Base-by-base conservation (phyloP, 2,113 vertebrate species). In the Neodon shergylaensis region DNA sequence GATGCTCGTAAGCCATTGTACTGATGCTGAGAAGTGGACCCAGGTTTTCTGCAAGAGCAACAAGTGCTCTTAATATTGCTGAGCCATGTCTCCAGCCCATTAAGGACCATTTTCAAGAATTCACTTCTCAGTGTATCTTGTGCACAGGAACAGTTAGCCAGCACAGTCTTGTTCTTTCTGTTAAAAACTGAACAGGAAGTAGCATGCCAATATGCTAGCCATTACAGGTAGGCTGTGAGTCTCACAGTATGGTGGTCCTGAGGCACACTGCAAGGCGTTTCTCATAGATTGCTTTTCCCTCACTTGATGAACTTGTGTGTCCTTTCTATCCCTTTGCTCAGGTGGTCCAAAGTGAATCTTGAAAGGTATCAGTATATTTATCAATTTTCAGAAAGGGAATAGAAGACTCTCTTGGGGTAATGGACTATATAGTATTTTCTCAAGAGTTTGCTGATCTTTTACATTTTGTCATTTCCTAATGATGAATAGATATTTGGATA, bases 401-500 rank as follows among this genome's bases (percentile, higher is more conserved):
- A 42, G 61, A 63, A 39, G n/a, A 68, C 4, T 84, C 0, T 93
- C n/a, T 94, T 93, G 42, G 33, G 76, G 61, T 92, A 65, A 42
- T 42, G 22, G 14, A 5, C 47, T 90, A 2, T 90, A 2, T 49
- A 72, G 26, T 72, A 36, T 94, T 94, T 77, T 91, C 17, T 95
- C 85, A 92, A 88, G 28, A 92, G 93, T 85, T 84, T 90, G 70
- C 88, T 94, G 78, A 52, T 65, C 28, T 95, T 87, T 95, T 68
- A 93, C 7, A 70, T 93, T 39, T 85, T 95, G 47, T 86, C 9
- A 61, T 42, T 93, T 90, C 88, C 89, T 36, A 77, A 42, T 42
- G 16, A n/a, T 81, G 76, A 36, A 14, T 94, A 47, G 68, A 22
- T 94, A 61, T 14, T 90, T 88, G 28, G 10, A 47, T 94, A 33